Conservation (phyloP, 2,113 vertebrate species). For the Hemibagrus wyckioides region DNA sequence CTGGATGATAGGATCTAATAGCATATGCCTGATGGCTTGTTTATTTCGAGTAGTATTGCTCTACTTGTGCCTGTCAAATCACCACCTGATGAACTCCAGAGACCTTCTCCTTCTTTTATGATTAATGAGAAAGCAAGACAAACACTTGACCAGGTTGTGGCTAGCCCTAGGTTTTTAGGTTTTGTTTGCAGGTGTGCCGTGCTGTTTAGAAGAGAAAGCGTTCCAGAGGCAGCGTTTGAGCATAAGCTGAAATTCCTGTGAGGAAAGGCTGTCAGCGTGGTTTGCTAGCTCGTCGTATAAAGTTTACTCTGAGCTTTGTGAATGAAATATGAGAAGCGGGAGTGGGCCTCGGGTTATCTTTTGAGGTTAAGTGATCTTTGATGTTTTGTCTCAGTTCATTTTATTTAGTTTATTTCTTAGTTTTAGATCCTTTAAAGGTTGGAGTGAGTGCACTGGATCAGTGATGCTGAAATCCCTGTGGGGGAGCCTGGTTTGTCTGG, state of each 20-base stretch:
- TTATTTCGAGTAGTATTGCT: neutral
- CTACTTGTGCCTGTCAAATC: neutral
- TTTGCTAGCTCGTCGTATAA: neutral
- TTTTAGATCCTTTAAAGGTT: slow-evolving; percentile 28
- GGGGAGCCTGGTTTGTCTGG: slow-evolving; percentile 20
- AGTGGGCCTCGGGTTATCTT: slow-evolving; percentile 12
- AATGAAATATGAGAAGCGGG: slow-evolving; percentile 30
- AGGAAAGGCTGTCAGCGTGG: slow-evolving; percentile 2
- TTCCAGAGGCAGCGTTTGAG: neutral
- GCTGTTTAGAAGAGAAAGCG: neutral
- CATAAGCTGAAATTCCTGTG: neutral
- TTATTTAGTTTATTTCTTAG: slow-evolving; percentile 26
- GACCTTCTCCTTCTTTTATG: neutral
- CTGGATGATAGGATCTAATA: neutral
- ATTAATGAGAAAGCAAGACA: neutral
- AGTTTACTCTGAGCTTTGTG: slow-evolving; percentile 34
- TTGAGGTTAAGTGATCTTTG: slow-evolving; percentile 41
- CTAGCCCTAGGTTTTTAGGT: neutral
- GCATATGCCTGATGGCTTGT: neutral
- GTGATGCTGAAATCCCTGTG: slow-evolving; percentile 38
- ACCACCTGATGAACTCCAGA: neutral
- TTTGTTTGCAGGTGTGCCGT: neutral
- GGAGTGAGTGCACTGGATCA: slow-evolving; percentile 26
- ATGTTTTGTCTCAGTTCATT: slow-evolving; percentile 28
- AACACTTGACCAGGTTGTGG: neutral